A percentile compares a stretch with the other conserved stretches of the same genome.
Conservation (phyloP, 2,797 vertebrate genomes). For the Taeniopygia guttata region DNA sequence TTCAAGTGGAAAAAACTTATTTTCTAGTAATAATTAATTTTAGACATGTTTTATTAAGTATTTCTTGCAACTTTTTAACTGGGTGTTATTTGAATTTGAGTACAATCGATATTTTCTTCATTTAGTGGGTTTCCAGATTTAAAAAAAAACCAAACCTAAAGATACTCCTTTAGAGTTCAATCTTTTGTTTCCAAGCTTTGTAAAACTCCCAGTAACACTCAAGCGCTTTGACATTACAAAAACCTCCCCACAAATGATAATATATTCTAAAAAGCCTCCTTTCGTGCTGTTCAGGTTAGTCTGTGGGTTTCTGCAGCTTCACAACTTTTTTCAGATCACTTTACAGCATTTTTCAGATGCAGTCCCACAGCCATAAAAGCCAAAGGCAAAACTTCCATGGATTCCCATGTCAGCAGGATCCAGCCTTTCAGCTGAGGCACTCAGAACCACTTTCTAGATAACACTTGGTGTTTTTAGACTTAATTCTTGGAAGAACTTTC, state of each 20-base stretch:
- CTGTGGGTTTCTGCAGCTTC: not conserved
- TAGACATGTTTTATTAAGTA: constrained; percentile 1
- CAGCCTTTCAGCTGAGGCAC: accelerated
- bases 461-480: not conserved
- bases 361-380: not conserved
- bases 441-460: not conserved
- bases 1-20: constrained; percentile 58
- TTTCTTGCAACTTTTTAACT: not conserved
- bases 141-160: not conserved
- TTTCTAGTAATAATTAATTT: constrained; percentile 55
- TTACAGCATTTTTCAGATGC: not conserved
- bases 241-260: not conserved
- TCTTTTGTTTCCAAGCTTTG: constrained; percentile 19
- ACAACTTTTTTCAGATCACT: not conserved
- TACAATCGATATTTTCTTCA: not conserved
- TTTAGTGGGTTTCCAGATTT: not conserved
- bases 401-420: not conserved
- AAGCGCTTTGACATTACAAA: not conserved
- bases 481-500: not conserved
- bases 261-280: not conserved
- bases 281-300: not conserved
- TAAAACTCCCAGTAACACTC: constrained; percentile 7
- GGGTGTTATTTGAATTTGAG: not conserved
- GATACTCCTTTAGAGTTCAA: not conserved
- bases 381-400: not conserved